A percentile compares a stretch with the other conserved stretches of the same genome.
Evolutionary conservation across 2,888 invertebrate species (phyloP).

Genomic region (Drosophila sordidapex): DNA sequence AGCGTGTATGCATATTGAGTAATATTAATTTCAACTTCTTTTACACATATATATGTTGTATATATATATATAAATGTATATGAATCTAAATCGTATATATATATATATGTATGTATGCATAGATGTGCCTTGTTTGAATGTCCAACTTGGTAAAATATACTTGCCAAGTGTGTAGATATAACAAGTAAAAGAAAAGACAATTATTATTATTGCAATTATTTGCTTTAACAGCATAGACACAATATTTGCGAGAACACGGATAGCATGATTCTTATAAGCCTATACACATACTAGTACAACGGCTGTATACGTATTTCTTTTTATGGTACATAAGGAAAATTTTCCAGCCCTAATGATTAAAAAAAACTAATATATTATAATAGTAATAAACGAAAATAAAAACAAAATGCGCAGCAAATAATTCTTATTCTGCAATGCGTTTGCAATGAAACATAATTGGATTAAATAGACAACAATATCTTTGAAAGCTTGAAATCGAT

Average conservation of each 20-base stretch:
- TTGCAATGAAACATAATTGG: neutral
- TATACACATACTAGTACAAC: constrained; percentile 11
- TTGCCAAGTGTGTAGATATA: constrained; percentile 8
- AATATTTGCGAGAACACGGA: constrained; percentile 6
- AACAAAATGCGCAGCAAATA: constrained; percentile 2
- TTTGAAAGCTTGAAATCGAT: constrained; percentile 5
- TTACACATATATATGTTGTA: constrained; percentile 6
- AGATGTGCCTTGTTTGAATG: constrained; percentile 16
- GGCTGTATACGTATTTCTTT: constrained; percentile 12
- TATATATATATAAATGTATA: constrained; percentile 25
- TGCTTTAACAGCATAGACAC: constrained; percentile 13
- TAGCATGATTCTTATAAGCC: constrained; percentile 5
- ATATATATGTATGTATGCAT: constrained; percentile 20
- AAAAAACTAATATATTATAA: neutral
- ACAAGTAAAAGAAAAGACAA: constrained; percentile 6
- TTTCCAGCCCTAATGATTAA: neutral
- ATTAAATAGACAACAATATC: constrained; percentile 15
- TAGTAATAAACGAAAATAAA: constrained; percentile 1
- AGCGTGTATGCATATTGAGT: constrained; percentile 21
- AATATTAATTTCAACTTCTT: constrained; percentile 23
- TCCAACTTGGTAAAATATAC: neutral
- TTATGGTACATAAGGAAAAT: constrained; percentile 36
- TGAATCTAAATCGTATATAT: constrained; percentile 19
- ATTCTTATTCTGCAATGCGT: neutral
- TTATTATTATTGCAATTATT: neutral